Evolutionary conservation across 2,113 vertebrate genomes (phyloP), one percentile per base, ranked within the genome.

Genomic region (Mustela nigripes): DNA sequence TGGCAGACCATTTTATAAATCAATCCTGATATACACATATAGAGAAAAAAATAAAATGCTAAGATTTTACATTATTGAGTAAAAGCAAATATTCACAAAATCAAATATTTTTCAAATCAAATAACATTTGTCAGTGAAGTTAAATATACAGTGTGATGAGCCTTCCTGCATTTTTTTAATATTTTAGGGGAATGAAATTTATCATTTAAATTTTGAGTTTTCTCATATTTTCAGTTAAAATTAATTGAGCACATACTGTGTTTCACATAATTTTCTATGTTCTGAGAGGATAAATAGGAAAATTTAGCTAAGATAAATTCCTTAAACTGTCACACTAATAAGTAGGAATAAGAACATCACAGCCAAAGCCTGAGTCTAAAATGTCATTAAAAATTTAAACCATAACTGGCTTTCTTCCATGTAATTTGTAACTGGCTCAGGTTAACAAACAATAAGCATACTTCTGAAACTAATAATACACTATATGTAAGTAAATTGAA

Each of bases 361-460:
- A 83, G 50, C 28, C 24, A 93, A 92, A 60, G 42, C 1, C 14
- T 91, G 62, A 88, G n/a, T 69, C 11, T 84, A 83, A 94, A 81
- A 94, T 76, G 11, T 50, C 14, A 15, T 71, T 71, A 96, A 80
- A 12, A 33, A 90, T 82, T 48, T 85, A 95, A 92, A 82, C 82
- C 33, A 88, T 45, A 84, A 6, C 10, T 88, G 11, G 33, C 14
- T 94, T 58, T 65, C 71, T 73, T 79, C 11, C 60, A 93, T 65
- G 33, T 45, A 78, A 16, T 93, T 92, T 69, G 36, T 53, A 82
- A 16, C 90, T 90, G 62, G 36, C 11, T 71, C 31, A 83, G 21
- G 50, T 80, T 92, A 94, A 91, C 48, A 81, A 53, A 21, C 18
- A 69, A 56, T 82, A 12, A n/a, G 31, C 31, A 67, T 7, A n/a